Percentiles rank a stretch among this genome's conserved stretches.
phyloP scores from a whole-genome alignment of 1,140 invertebrate genomes.

The Drosophila asahinai region DNA sequence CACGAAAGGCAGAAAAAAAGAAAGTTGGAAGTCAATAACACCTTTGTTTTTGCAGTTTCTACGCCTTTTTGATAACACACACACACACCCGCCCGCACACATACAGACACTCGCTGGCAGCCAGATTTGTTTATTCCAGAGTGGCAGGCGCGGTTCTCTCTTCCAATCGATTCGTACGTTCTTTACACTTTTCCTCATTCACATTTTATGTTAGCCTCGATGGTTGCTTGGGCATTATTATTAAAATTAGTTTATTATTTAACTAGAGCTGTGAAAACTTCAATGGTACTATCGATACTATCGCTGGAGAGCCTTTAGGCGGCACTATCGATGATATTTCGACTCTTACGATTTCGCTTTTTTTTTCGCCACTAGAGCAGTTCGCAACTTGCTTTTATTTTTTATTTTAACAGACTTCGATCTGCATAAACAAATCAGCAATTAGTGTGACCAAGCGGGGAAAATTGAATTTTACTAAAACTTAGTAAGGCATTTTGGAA shows the following conservation, averaged over 20 bases:
- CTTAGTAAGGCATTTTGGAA: background rate
- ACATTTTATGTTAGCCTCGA: no score
- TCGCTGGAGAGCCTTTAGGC: no score
- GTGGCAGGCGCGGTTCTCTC: background rate
- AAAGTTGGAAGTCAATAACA: conserved; percentile 71
- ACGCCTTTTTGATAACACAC: conserved; percentile 70
- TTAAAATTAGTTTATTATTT: no score
- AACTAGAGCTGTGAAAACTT: no score
- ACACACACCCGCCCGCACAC: conserved; percentile 22
- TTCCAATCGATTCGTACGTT: background rate
- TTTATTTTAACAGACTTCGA: conserved; percentile 23
- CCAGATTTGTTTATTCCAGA: conserved; percentile 31
- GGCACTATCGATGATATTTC: no score
- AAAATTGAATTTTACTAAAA: no score
- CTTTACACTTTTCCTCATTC: no score
- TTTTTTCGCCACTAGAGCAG: conserved; percentile 49
- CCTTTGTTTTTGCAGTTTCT: conserved; percentile 75
- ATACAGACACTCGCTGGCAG: conserved; percentile 1
- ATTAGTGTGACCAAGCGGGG: background rate
- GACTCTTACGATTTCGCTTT: background rate
- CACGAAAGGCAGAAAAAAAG: conserved; percentile 62
- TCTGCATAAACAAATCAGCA: conserved; percentile 54
- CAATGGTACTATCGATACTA: no score
- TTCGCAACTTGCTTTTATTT: conserved; percentile 20
- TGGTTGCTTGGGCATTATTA: no score